These are phyloP conservation scores for Blastobasis lacticolella DNA, from an alignment of 2,888 invertebrate species.

Conservation along the genomic window DNA sequence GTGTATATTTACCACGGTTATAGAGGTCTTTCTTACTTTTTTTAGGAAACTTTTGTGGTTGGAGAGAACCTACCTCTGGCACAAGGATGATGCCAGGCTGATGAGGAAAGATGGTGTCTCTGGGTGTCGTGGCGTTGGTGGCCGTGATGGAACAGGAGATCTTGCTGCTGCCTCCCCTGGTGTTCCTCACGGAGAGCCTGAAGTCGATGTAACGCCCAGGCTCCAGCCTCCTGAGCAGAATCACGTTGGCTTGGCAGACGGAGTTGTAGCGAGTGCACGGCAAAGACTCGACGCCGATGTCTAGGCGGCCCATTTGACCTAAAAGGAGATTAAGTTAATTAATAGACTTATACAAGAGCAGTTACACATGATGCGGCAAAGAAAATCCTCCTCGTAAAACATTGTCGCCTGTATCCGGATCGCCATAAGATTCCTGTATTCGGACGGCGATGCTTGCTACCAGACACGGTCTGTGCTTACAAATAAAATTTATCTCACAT, in stretches of 20 bases:
- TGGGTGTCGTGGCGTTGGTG: conserved; percentile 88
- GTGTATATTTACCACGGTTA: no score
- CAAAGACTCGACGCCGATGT: conserved; percentile 85
- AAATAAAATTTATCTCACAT: no score
- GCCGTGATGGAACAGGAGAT: conserved; percentile 87
- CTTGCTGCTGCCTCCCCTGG: conserved; percentile 82
- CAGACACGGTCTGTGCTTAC: no score
- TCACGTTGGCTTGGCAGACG: conserved; percentile 91
- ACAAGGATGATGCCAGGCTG: conserved; percentile 84
- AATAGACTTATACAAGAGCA: neutral
- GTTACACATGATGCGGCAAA: no score
- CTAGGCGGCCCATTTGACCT: conserved; percentile 82
- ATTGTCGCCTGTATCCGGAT: no score
- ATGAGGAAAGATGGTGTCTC: conserved; percentile 87
- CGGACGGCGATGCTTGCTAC: no score
- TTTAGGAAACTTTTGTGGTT: no score
- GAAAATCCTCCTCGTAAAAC: no score
- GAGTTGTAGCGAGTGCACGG: conserved; percentile 91
- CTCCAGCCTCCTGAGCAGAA: conserved; percentile 83
- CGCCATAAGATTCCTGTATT: no score
- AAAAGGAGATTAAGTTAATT: conserved; percentile 1
- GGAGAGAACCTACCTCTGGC: conserved; percentile 75
- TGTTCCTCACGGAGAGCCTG: conserved; percentile 81
- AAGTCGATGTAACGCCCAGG: conserved; percentile 90
- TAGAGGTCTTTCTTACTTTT: no score